These are phyloP conservation scores for Sesia apiformis DNA, from an alignment of 2,888 invertebrate species.

Conservation along the genomic window DNA sequence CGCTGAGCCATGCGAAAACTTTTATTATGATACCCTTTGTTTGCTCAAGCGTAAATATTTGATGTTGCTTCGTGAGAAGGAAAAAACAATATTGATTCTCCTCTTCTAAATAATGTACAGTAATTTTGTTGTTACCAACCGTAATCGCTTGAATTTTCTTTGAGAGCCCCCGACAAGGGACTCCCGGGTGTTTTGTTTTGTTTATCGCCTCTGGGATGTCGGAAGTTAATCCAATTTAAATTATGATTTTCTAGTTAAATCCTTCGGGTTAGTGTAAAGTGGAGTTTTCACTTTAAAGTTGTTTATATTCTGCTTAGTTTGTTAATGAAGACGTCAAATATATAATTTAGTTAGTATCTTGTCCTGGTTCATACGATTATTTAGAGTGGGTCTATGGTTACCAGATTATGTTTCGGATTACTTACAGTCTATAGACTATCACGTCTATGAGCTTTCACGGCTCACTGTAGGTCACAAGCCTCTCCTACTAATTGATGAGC, in stretches of 20 bases:
- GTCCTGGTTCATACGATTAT: too few relatives aligned
- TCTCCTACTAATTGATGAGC: too few relatives aligned
- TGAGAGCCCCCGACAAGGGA: not conserved
- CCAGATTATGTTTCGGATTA: too few relatives aligned
- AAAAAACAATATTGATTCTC: not conserved
- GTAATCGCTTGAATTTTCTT: not conserved
- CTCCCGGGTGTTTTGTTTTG: not conserved
- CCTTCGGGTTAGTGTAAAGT: too few relatives aligned
- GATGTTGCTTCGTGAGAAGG: not conserved
- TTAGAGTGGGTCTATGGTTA: too few relatives aligned
- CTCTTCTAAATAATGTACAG: not conserved
- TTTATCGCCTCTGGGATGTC: not conserved
- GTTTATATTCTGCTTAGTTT: too few relatives aligned
- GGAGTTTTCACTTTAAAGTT: too few relatives aligned
- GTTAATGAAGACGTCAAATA: too few relatives aligned
- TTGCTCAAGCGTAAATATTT: not conserved
- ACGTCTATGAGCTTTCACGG: too few relatives aligned
- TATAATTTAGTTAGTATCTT: too few relatives aligned
- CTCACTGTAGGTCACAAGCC: too few relatives aligned
- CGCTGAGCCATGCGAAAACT: not conserved
- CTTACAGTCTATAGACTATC: too few relatives aligned
- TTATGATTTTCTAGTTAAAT: conserved; percentile 4
- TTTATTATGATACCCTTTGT: not conserved
- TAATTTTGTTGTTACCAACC: not conserved
- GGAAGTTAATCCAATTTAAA: conserved; percentile 4